phyloP scores from a whole-genome alignment of 1,140 invertebrate species.

The Aporrectodea caliginosa region DNA sequence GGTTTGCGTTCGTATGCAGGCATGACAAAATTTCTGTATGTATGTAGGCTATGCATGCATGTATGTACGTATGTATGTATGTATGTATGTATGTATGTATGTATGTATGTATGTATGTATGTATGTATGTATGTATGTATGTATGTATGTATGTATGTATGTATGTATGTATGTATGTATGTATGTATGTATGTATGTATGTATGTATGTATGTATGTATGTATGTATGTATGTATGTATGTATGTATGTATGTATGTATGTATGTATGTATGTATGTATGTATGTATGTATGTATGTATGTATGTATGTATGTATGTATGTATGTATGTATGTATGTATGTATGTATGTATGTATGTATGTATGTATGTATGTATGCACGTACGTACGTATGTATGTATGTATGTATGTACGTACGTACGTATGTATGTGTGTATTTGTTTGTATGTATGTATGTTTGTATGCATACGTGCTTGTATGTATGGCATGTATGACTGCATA shows the following conservation, averaged over 20 bases:
- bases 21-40: conserved; percentile 1
- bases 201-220: not conserved
- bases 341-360: not conserved
- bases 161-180: not conserved
- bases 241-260: not conserved
- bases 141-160: not conserved
- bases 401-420: not conserved
- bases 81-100: not conserved
- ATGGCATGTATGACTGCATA: not conserved
- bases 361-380: not conserved
- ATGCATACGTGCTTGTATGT: not conserved
- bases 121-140: not conserved
- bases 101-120: not conserved
- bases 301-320: not conserved
- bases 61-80: not conserved
- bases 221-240: not conserved
- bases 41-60: too few species aligned
- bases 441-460: not conserved
- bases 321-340: not conserved
- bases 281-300: not conserved
- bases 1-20: too few species aligned
- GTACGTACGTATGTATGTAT: not conserved
- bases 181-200: not conserved
- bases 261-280: not conserved
- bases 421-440: not conserved